Evolutionary conservation across 2,888 invertebrate genomes (phyloP).

Genomic region (Sesia apiformis): DNA sequence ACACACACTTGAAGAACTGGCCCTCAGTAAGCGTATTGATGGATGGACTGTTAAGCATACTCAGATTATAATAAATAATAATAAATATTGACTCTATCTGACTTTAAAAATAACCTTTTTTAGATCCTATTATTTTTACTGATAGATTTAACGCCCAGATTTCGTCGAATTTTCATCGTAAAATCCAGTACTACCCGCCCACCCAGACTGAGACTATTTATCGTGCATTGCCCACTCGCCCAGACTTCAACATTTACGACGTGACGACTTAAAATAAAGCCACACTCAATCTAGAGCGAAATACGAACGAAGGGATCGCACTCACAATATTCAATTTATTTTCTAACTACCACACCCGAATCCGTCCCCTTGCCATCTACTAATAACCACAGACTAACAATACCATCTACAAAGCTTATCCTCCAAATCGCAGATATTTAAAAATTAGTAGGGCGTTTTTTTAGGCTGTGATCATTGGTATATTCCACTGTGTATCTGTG

Average conservation of each 20-base stretch:
- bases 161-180: neutral
- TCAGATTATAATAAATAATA: too few species aligned
- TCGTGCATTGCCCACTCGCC: constrained; percentile 4
- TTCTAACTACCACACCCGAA: constrained; percentile 46
- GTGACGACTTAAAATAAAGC: constrained; percentile 45
- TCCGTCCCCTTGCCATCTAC: constrained; percentile 19
- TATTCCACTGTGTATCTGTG: constrained; percentile 27
- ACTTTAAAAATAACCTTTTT: too few species aligned
- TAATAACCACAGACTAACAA: constrained; percentile 20
- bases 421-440: constrained; percentile 7
- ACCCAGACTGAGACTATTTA: constrained; percentile 15
- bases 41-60: too few species aligned
- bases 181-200: neutral
- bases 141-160: too few species aligned
- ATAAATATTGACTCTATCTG: too few species aligned
- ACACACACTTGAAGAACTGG: too few species aligned
- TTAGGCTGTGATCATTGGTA: constrained; percentile 26
- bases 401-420: neutral
- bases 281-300: constrained; percentile 44
- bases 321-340: constrained; percentile 60
- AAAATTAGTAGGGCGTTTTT: constrained; percentile 1
- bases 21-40: too few species aligned
- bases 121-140: too few species aligned
- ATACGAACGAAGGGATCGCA: constrained; percentile 30
- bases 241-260: constrained; percentile 37